Evolutionary conservation across 64 coral and sea anemone species (phyloP), one percentile per base, ranked within the genome.

Genomic region (Pachyseris speciosa): DNA sequence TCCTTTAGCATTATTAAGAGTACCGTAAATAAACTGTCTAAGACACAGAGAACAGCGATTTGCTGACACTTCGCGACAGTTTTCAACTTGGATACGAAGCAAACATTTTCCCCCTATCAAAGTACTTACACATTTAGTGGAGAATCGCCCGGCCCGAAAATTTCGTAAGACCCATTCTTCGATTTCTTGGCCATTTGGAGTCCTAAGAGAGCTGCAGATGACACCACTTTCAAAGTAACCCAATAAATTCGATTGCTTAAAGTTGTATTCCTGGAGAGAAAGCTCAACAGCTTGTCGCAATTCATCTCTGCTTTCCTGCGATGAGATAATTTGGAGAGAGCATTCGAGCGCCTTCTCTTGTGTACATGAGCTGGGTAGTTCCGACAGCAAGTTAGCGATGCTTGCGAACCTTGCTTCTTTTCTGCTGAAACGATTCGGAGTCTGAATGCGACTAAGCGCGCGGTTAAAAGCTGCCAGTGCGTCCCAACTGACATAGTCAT

Each of bases 201-300:
- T 66, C 39, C 74, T 87, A 2, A 91, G 84, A 7, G 44, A 83
- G 31, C 88, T 96, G 37, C 15, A 33, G 19, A 92, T 22, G 52
- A 74, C 29, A 9, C 72, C 86, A 24, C 25, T 10, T 15, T 80
- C 74, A 45, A 89, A 90, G 67, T 86, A 86, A 37, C 2, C 58
- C 11, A 41, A 40, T 28, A 93, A 69, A 45, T 63, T 90, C n/a
- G 55, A 77, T 43, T 90, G 48, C 5, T 67, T 89, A 29, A 89
- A 70, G 6, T 66, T 67, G 22, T 89, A 96, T 34, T 96, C 90
- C 36, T 84, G 65, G 1, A 96, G 64, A 30, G 90, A 96, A 55
- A 29, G 50, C 4, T 89, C 75, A 4, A 93, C 57, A 34, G 70
- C 61, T 32, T 78, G 30, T 59, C 51, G 52, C 17, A 96, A 52